A percentile compares a stretch with the other conserved stretches of the same genome.
phyloP scores from a whole-genome alignment of 2,888 invertebrate genomes.

The Microctonus aethiopoides region DNA sequence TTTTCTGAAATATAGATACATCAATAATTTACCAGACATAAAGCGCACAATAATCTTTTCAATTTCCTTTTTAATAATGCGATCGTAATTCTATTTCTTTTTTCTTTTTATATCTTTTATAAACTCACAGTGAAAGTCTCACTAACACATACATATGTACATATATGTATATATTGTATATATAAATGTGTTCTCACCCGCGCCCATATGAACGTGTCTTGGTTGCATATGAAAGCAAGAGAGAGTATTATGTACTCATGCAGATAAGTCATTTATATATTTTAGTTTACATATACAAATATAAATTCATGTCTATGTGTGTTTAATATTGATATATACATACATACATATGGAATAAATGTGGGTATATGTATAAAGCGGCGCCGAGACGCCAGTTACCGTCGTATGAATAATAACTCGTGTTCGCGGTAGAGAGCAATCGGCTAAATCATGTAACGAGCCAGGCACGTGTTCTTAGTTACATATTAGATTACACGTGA shows the following conservation, averaged over 20 bases:
- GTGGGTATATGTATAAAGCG: constrained; percentile 36
- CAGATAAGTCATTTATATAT: neutral
- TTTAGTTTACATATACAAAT: neutral
- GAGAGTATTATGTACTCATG: constrained; percentile 26
- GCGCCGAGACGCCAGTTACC: constrained; percentile 39
- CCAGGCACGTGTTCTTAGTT: constrained; percentile 52
- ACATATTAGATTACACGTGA: constrained; percentile 45
- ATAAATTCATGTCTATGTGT: no score
- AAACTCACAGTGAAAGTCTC: constrained; percentile 2
- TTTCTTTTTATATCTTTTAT: neutral
- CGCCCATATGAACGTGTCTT: constrained; percentile 25
- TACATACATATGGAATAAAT: no score
- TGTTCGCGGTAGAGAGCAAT: constrained; percentile 44
- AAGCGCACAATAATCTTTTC: neutral
- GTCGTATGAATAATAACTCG: constrained; percentile 42
- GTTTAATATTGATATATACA: no score
- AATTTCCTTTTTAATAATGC: neutral
- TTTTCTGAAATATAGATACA: neutral
- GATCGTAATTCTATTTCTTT: neutral
- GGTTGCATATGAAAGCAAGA: constrained; percentile 38
- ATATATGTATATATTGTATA: no score
- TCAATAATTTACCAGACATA: neutral
- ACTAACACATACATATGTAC: no score
- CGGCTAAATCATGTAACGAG: constrained; percentile 53
- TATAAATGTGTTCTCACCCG: neutral